These are phyloP conservation scores for Lycophotia porphyrea DNA, from an alignment of 2,888 invertebrate genomes.

Conservation along the genomic window DNA sequence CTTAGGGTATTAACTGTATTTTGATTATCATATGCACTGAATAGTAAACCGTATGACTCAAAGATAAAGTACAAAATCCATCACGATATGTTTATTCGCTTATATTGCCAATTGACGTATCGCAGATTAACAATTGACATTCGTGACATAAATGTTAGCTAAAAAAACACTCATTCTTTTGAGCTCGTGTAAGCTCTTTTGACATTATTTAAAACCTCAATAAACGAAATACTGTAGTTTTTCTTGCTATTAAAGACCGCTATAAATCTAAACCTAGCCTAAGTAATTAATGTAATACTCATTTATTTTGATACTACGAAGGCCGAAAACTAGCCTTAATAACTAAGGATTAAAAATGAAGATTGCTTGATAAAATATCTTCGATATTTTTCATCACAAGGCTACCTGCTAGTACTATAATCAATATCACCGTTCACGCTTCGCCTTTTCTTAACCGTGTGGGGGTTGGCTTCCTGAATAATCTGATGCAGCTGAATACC, in stretches of 20 bases:
- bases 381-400: too few species aligned
- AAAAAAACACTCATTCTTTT: constrained; percentile 26
- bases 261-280: not conserved
- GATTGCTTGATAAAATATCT: not conserved
- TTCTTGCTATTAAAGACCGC: not conserved
- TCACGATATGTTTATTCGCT: not conserved
- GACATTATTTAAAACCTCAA: too few species aligned
- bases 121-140: constrained; percentile 34
- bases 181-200: not conserved
- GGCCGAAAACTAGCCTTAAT: not conserved
- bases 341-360: too few species aligned
- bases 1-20: constrained; percentile 24
- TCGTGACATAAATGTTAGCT: constrained; percentile 30
- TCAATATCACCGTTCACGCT: not conserved
- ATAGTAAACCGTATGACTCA: not conserved
- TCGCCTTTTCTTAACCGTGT: not conserved
- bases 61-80: not conserved
- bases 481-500: not conserved
- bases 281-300: not conserved
- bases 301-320: not conserved
- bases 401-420: not conserved
- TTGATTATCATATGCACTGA: not conserved
- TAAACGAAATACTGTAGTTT: not conserved
- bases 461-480: not conserved
- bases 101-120: constrained; percentile 24